Evolutionary conservation across 2,113 vertebrate genomes (phyloP).

Genomic region (Prunella himalayana): DNA sequence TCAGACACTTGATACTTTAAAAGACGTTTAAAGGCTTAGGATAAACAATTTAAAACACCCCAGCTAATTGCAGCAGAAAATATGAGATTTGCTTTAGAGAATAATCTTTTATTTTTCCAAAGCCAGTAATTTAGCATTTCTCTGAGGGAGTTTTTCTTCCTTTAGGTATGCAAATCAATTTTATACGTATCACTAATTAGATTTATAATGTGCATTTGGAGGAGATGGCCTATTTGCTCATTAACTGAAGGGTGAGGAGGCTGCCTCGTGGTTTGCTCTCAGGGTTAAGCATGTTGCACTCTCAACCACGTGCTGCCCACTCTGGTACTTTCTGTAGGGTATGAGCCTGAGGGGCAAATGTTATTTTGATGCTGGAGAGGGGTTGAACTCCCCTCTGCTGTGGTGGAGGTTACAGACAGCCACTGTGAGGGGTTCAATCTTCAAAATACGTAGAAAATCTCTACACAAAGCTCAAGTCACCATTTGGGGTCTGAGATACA

Average conservation of each 20-base stretch:
- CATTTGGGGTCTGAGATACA: background rate
- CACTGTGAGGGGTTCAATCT: background rate
- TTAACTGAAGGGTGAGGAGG: background rate
- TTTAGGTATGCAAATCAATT: constrained; percentile 49
- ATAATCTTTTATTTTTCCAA: constrained; percentile 3
- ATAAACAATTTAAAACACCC: background rate
- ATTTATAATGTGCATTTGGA: background rate
- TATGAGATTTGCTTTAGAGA: constrained; percentile 9
- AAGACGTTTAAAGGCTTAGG: background rate
- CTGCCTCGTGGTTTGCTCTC: background rate
- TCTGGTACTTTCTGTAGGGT: background rate
- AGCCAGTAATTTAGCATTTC: background rate
- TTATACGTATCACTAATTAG: constrained; percentile 18
- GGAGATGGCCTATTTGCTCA: background rate
- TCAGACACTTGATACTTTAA: background rate
- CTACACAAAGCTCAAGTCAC: background rate
- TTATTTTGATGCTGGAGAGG: background rate
- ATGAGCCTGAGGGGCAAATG: background rate
- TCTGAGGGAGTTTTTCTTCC: background rate
- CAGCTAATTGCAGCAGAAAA: constrained; percentile 39
- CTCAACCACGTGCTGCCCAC: background rate
- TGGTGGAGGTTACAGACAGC: background rate
- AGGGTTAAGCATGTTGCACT: background rate
- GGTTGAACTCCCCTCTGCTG: background rate
- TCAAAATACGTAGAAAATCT: background rate